Evolutionary conservation across 2,113 vertebrate genomes (phyloP).

Genomic region (Tapirus terrestris): DNA sequence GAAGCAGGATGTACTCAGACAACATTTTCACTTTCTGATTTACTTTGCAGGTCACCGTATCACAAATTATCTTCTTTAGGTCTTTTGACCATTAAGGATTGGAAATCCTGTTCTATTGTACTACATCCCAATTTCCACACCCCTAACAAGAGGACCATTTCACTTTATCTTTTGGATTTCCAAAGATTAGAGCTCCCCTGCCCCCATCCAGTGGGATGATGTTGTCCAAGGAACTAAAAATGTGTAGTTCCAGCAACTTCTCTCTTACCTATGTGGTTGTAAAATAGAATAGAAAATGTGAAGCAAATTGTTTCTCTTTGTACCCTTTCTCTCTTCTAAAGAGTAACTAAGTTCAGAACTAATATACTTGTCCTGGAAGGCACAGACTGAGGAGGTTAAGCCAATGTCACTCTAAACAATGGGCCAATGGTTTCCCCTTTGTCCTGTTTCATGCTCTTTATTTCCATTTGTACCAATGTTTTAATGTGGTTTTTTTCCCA

Average conservation of each 20-base stretch:
- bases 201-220: fast-evolving
- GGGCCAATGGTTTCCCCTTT: neutral
- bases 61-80: neutral
- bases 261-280: neutral
- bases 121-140: neutral
- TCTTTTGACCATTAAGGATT: neutral
- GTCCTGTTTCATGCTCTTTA: neutral
- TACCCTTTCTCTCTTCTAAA: neutral
- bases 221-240: neutral
- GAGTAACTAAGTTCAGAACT: neutral
- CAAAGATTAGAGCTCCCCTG: neutral
- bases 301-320: neutral
- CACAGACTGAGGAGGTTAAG: neutral
- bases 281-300: neutral
- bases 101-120: neutral
- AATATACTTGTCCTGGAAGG: neutral
- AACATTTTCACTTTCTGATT: neutral
- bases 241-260: neutral
- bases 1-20: neutral
- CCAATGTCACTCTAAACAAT: neutral
- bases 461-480: neutral
- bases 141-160: neutral
- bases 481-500: neutral
- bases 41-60: neutral
- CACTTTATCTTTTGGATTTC: neutral